Percentiles rank a stretch among this genome's conserved stretches.
Conservation (phyloP, 2,797 vertebrate species). For the Etheostoma perlongum region DNA sequence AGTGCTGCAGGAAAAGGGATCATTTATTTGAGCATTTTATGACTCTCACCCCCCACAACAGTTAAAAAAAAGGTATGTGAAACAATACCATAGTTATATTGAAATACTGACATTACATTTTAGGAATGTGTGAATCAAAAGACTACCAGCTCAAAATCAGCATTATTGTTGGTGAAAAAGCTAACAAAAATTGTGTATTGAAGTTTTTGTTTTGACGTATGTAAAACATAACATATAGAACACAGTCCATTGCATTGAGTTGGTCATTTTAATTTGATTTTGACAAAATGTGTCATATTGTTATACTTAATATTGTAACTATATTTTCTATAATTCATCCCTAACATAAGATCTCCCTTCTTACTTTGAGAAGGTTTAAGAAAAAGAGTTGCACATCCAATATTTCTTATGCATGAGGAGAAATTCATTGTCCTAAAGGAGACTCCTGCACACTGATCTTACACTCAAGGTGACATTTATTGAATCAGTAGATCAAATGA, state of each 20-base stretch:
- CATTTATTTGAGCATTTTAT: too few species aligned
- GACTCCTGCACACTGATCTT: neutral
- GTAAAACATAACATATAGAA: too few species aligned
- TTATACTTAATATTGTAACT: too few species aligned
- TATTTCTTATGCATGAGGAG: neutral
- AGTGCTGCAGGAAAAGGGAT: neutral
- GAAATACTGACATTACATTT: neutral
- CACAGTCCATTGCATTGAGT: too few species aligned
- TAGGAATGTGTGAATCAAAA: neutral
- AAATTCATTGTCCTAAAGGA: neutral
- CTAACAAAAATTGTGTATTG: too few species aligned
- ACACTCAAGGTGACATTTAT: neutral
- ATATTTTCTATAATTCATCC: too few species aligned
- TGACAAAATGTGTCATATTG: too few species aligned
- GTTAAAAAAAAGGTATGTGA: too few species aligned
- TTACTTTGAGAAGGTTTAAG: neutral
- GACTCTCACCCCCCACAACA: too few species aligned
- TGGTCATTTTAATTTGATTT: too few species aligned
- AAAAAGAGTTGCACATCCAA: neutral
- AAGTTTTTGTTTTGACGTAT: too few species aligned
- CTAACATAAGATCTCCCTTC: neutral
- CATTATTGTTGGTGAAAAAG: too few species aligned
- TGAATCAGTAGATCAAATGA: neutral
- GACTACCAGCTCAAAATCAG: neutral
- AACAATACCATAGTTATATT: neutral